phyloP scores from a whole-genome alignment of 2,888 invertebrate species.

The Lasioglossum morio region DNA sequence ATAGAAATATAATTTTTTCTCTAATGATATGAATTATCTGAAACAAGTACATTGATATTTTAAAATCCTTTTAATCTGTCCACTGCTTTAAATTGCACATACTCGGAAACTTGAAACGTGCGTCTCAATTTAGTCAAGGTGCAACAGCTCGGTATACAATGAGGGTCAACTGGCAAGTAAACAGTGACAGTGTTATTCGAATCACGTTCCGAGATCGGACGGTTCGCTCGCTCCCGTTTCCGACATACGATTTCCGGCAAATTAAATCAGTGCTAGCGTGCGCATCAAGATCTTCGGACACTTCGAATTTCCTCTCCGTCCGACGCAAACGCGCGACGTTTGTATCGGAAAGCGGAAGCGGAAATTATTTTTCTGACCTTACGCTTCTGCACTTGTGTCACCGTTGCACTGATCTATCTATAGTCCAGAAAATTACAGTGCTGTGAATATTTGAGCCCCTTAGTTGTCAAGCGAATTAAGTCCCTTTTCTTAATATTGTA shows the following conservation, averaged over 20 bases:
- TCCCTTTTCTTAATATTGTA: no score
- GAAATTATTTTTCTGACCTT: constrained; percentile 36
- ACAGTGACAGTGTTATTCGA: constrained; percentile 27
- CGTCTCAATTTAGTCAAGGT: neutral
- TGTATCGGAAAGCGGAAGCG: constrained; percentile 50
- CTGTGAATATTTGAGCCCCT: no score
- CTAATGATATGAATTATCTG: no score
- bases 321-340: neutral
- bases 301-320: constrained; percentile 24
- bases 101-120: neutral
- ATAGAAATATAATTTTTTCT: no score
- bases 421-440: no score
- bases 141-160: constrained; percentile 1
- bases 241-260: constrained; percentile 65
- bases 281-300: constrained; percentile 52
- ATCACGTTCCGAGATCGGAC: constrained; percentile 46
- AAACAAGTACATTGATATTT: no score
- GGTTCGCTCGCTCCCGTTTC: constrained; percentile 49
- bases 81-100: no score
- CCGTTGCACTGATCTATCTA: neutral
- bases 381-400: neutral
- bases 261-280: constrained; percentile 59
- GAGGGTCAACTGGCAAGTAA: constrained; percentile 52
- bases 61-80: no score
- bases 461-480: no score